Base-by-base conservation (phyloP, 2,797 vertebrate genomes). In the Halcyon smyrnensis region DNA sequence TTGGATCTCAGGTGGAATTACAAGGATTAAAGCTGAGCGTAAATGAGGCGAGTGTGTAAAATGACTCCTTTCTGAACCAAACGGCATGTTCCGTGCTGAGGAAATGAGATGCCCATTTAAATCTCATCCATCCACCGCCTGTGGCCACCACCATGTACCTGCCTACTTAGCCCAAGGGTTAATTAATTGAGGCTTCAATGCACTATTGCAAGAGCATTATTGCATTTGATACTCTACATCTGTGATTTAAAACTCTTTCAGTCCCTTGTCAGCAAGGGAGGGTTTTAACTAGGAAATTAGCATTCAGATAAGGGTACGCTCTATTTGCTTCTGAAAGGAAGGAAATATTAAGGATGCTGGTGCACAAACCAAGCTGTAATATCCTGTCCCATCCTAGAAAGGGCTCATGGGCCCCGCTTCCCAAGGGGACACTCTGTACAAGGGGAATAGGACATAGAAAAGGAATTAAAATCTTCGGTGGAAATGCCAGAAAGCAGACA, bases 101-200 rank as follows among this genome's bases (percentile, higher is more conserved):
- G 98, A 99, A 99, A 99, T 99, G 99, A 99, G 99, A 99, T 99
- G 99, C 98, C 98, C 99, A 99, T 99, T 99, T 99, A 99, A 99
- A 99, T 98, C 97, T 97, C 98, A 98, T 98, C 97, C 98, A 98
- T 98, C 98, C 98, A 98, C 98, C 98, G 98, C 98, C 98, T 99
- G 99, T 94, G 98, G 98, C 98, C 99, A 98, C 98, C 97, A 97
- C 98, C 98, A 97, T 98, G 98, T 99, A 98, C 98, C 98, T 98
- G 98, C 98, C 98, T 98, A 98, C 98, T 98, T 98, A 98, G 98
- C 98, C 98, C 97, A 97, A 98, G 98, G 99, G 98, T 99, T 99
- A 99, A 99, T 99, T 99, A 99, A 99, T 98, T 98, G 98, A 99
- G 98, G 98, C 98, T 98, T 98, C 98, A 98, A 98, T 98, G 98